These are phyloP conservation scores for Pelobates fuscus DNA, from an alignment of 2,113 vertebrate genomes.

Conservation along the genomic window DNA sequence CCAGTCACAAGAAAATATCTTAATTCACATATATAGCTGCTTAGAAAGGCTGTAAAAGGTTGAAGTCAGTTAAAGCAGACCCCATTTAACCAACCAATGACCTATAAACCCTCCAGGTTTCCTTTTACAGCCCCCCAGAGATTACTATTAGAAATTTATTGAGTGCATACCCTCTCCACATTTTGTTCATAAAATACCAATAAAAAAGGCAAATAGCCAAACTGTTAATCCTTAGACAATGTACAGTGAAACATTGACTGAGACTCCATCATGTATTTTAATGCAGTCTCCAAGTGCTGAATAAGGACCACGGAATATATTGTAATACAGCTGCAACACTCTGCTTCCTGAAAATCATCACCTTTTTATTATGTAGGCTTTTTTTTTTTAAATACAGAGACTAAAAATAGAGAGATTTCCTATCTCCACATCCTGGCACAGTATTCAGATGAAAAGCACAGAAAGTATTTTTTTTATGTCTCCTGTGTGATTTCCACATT, in stretches of 20 bases:
- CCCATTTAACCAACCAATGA: constrained; percentile 41
- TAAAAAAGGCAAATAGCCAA: constrained; percentile 44
- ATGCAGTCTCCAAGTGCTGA: neutral
- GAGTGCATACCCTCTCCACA: constrained; percentile 47
- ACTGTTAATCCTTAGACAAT: constrained; percentile 46
- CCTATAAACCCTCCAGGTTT: constrained; percentile 36
- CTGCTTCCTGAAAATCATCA: constrained; percentile 18
- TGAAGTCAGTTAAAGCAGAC: constrained; percentile 25
- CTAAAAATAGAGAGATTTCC: constrained; percentile 29
- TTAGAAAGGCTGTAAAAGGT: constrained; percentile 17
- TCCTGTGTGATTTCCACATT: neutral
- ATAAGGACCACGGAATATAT: neutral
- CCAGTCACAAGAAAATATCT: constrained; percentile 11
- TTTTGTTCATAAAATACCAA: constrained; percentile 48
- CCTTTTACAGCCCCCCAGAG: constrained; percentile 44
- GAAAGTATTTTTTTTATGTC: neutral
- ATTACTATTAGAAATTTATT: constrained; percentile 49
- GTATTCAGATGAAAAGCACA: neutral
- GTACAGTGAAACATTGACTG: constrained; percentile 26
- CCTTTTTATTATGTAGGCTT: constrained; percentile 16
- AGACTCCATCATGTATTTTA: constrained; percentile 2
- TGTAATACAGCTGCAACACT: constrained; percentile 14
- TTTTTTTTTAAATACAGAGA: constrained; percentile 17
- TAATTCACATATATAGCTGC: constrained; percentile 19
- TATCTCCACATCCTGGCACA: neutral